A percentile compares a stretch with the other conserved stretches of the same genome.
Conservation (phyloP, 2,113 vertebrate species). For the Amphiprion percula region DNA sequence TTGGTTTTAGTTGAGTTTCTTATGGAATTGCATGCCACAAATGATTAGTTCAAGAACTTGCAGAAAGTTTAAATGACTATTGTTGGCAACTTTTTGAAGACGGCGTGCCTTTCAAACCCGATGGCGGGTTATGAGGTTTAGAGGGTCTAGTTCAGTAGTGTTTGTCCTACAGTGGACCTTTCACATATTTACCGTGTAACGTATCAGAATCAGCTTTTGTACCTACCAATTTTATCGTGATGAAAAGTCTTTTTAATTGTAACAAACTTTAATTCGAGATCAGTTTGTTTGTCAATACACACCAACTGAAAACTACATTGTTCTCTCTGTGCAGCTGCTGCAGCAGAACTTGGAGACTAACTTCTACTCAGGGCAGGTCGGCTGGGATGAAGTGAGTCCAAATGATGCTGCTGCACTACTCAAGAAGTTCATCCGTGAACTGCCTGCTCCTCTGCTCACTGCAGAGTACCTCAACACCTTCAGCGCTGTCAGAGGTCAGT, state of each 20-base stretch:
- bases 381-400: constrained; percentile 91
- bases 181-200: not conserved
- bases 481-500: constrained; percentile 90
- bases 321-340: constrained; percentile 78
- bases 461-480: constrained; percentile 92
- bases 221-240: not conserved
- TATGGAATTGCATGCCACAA: no score
- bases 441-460: constrained; percentile 90
- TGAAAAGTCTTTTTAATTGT: not conserved
- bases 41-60: no score
- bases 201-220: not conserved
- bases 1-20: no score
- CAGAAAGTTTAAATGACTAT: no score
- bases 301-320: not conserved
- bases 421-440: constrained; percentile 93
- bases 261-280: constrained; percentile 1
- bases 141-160: not conserved
- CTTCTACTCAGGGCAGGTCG: constrained; percentile 87
- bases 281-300: not conserved
- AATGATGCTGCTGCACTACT: constrained; percentile 91
- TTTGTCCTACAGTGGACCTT: not conserved
- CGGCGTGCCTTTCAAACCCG: no score
- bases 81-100: no score
- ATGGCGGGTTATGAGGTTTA: no score
- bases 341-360: constrained; percentile 89